These are phyloP conservation scores for Drosophila ambigua DNA, from an alignment of 1,140 invertebrate species.

Conservation along the genomic window DNA sequence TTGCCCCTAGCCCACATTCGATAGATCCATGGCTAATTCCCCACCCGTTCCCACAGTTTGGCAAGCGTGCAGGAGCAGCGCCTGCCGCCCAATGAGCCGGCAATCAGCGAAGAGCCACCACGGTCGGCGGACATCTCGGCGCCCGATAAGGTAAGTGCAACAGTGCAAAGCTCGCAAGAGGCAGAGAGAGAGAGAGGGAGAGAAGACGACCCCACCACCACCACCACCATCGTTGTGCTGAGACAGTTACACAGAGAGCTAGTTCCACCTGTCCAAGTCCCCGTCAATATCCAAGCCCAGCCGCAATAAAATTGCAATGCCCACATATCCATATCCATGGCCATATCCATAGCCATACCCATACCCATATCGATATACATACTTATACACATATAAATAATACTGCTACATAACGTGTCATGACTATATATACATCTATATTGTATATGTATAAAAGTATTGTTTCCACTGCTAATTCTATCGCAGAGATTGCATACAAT, in stretches of 20 bases:
- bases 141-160: constrained; percentile 87
- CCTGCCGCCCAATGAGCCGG: constrained; percentile 87
- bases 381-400: constrained; percentile 55
- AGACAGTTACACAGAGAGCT: constrained; percentile 37
- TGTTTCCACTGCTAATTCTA: constrained; percentile 57
- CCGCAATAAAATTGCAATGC: background rate
- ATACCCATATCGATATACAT: constrained; percentile 2
- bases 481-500: constrained; percentile 38
- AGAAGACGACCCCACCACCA: background rate
- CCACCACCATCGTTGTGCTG: background rate
- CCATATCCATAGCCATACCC: background rate
- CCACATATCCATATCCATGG: constrained; percentile 22
- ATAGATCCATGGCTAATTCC: background rate
- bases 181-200: background rate
- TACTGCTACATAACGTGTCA: constrained; percentile 52
- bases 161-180: background rate
- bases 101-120: constrained; percentile 87
- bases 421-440: constrained; percentile 57
- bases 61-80: constrained; percentile 97
- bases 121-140: constrained; percentile 87
- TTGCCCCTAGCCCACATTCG: too few relatives aligned
- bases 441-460: constrained; percentile 53
- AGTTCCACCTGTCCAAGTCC: constrained; percentile 11
- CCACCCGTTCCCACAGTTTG: constrained; percentile 86
- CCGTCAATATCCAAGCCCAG: constrained; percentile 7